Evolutionary conservation across 2,113 vertebrate genomes (phyloP).

Genomic region (Thermophis baileyi): DNA sequence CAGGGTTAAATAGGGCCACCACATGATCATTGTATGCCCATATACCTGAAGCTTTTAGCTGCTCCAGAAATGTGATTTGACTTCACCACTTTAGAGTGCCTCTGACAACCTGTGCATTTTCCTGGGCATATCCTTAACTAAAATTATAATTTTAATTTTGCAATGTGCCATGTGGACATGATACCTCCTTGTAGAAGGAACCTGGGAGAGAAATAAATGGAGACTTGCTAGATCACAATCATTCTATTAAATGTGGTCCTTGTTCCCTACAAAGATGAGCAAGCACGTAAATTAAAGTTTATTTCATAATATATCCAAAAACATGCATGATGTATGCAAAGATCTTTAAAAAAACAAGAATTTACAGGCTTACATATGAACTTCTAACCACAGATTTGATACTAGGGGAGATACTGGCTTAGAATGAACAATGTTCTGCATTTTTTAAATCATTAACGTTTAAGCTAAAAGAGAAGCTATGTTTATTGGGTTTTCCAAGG

Average conservation of each 20-base stretch:
- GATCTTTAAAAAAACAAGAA: background rate
- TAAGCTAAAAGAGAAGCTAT: background rate
- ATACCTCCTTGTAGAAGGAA: background rate
- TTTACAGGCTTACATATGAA: background rate
- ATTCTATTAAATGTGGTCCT: background rate
- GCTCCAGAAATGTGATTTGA: background rate
- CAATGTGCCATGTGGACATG: background rate
- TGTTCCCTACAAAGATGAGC: background rate
- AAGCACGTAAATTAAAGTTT: background rate
- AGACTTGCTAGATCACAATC: background rate
- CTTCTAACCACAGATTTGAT: background rate
- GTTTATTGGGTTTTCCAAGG: background rate
- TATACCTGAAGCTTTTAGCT: background rate
- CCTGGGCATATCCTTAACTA: background rate
- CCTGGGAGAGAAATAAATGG: background rate
- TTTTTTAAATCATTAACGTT: background rate
- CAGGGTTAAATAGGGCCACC: background rate
- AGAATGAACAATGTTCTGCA: background rate
- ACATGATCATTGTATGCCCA: background rate
- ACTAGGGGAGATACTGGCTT: background rate
- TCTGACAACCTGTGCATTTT: background rate
- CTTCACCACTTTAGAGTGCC: background rate
- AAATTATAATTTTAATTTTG: background rate
- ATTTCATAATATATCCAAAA: background rate
- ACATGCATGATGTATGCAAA: background rate